Conservation (phyloP, 1,140 invertebrate genomes). For the Penaeus japonicus region DNA sequence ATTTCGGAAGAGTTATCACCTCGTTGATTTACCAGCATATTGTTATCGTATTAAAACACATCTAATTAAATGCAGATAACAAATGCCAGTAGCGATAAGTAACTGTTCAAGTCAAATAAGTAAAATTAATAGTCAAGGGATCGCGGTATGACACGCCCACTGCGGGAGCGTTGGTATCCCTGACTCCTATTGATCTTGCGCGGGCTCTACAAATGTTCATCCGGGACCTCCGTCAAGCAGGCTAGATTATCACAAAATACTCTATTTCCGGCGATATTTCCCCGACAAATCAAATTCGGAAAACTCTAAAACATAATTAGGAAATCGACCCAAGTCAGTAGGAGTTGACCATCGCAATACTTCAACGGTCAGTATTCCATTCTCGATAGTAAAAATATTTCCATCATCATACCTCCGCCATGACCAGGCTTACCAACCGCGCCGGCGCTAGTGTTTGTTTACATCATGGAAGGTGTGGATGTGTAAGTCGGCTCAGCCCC, state of each 20-base stretch:
- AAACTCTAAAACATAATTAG: too few species aligned
- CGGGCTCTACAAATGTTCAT: conserved; percentile 25
- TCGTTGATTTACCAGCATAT: too few species aligned
- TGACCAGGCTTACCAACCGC: not conserved
- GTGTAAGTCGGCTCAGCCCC: conserved; percentile 16
- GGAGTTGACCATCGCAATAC: too few species aligned
- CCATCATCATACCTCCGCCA: conserved; percentile 19
- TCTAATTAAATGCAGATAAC: not conserved
- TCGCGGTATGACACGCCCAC: conserved; percentile 28
- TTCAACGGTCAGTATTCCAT: too few species aligned
- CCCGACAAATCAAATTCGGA: too few species aligned
- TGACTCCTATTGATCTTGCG: conserved; percentile 37
- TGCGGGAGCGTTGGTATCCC: conserved; percentile 9
- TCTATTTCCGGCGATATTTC: too few species aligned
- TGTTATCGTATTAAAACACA: too few species aligned
- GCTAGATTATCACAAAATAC: too few species aligned
- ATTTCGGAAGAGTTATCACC: too few species aligned
- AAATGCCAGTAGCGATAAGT: not conserved
- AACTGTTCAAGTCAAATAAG: not conserved
- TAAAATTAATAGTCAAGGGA: not conserved
- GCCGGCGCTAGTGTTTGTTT: conserved; percentile 40
- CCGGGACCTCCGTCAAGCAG: not conserved
- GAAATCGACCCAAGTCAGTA: too few species aligned
- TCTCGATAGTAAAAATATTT: not conserved
- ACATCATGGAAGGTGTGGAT: conserved; percentile 36